Conservation (phyloP, 2,113 vertebrate species). For the Forbesichthys papilliferus region DNA sequence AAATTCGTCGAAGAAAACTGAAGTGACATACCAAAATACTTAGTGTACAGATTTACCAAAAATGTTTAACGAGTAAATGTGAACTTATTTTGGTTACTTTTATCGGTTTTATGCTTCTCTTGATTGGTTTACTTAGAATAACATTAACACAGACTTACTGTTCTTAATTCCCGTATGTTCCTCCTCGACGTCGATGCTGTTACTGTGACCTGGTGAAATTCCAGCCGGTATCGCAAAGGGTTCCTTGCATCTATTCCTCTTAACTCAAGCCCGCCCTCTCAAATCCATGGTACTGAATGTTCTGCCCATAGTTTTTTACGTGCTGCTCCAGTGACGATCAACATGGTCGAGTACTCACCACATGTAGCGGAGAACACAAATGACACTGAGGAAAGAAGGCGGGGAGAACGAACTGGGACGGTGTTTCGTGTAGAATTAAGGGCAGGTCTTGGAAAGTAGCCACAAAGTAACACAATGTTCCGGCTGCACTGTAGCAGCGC, state of each 20-base stretch:
- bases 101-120: no score
- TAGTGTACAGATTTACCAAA: no score
- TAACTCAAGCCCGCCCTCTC: constrained; percentile 45
- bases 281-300: constrained; percentile 55
- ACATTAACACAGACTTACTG: neutral
- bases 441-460: constrained; percentile 83
- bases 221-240: constrained; percentile 28
- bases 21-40: no score
- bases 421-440: constrained; percentile 73
- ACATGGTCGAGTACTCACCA: constrained; percentile 32
- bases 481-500: constrained; percentile 82
- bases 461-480: constrained; percentile 87
- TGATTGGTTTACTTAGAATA: no score
- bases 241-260: constrained; percentile 20
- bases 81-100: no score
- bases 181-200: neutral
- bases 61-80: no score
- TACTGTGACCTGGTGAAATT: neutral
- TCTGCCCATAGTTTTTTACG: constrained; percentile 7
- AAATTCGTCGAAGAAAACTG: no score
- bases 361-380: constrained; percentile 32
- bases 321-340: constrained; percentile 27
- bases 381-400: constrained; percentile 36
- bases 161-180: neutral
- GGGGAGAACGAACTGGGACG: constrained; percentile 63